Evolutionary conservation across 2,113 vertebrate species (phyloP).

Genomic region (Lamprotornis superbus): DNA sequence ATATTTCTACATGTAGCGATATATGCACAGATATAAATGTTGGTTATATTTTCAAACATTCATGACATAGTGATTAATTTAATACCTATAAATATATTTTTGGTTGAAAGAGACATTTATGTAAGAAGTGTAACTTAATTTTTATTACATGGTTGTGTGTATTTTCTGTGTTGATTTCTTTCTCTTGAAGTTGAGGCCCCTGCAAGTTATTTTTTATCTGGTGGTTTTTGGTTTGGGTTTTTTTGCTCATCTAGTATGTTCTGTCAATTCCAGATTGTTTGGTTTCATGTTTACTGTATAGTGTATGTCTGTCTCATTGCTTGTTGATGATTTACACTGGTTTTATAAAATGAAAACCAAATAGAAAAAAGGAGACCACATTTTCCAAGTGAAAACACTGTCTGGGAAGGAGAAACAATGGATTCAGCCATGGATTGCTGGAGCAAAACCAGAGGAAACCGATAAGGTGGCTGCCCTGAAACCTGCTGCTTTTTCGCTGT

Average conservation of each 20-base stretch:
- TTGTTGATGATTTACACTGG: conserved; percentile 68
- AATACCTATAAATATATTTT: not conserved
- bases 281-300: conserved; percentile 30
- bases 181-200: not conserved
- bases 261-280: not conserved
- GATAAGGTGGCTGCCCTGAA: conserved; percentile 75
- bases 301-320: conserved; percentile 58
- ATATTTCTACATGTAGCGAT: not conserved
- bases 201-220: not conserved
- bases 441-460: conserved; percentile 62
- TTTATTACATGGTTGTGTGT: not conserved
- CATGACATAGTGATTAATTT: not conserved
- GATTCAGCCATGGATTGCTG: conserved; percentile 51
- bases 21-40: not conserved
- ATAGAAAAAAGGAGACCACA: conserved; percentile 75
- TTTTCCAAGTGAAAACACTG: conserved; percentile 71
- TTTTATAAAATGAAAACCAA: conserved; percentile 58
- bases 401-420: conserved; percentile 67
- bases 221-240: not conserved
- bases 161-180: not conserved
- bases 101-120: not conserved
- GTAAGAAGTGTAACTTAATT: not conserved
- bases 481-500: conserved; percentile 35
- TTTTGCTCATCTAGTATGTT: not conserved
- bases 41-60: not conserved